Percentiles rank a stretch among this genome's conserved stretches.
Evolutionary conservation across 2,113 vertebrate species (phyloP).

Genomic region (Antechinus flavipes): DNA sequence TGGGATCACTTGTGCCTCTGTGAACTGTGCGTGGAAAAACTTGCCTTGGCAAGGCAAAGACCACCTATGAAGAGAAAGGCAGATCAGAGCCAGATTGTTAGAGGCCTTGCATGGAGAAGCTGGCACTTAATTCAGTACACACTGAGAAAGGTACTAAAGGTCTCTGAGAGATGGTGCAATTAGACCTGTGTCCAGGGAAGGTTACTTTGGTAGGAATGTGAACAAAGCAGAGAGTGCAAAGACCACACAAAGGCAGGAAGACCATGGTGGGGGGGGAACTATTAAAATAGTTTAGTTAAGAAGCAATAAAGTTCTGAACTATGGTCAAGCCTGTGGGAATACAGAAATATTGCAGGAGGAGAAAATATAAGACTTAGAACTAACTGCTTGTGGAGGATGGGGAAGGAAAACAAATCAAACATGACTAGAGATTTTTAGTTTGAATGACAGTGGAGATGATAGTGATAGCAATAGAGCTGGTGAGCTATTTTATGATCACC

Average conservation of each 20-base stretch:
- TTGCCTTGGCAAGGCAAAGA: background rate
- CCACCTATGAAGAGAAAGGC: background rate
- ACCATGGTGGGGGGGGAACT: background rate
- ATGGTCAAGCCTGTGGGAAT: background rate
- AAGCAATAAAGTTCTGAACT: background rate
- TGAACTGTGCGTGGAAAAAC: background rate
- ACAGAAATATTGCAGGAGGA: background rate
- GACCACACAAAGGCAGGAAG: background rate
- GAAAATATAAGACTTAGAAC: background rate
- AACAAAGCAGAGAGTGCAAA: background rate
- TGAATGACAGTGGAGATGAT: background rate
- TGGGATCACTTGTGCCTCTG: background rate
- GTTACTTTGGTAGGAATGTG: background rate
- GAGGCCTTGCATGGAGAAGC: background rate
- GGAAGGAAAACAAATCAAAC: background rate
- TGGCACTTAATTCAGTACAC: background rate
- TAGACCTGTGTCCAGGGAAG: background rate
- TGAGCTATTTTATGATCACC: background rate
- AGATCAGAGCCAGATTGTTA: background rate
- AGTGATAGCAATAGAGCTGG: background rate
- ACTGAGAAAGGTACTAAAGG: background rate
- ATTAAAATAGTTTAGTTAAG: background rate
- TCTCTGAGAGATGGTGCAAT: background rate
- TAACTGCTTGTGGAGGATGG: background rate
- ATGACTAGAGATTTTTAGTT: background rate